Evolutionary conservation across 1,140 invertebrate species (phyloP).

Genomic region (Papilio xuthus): DNA sequence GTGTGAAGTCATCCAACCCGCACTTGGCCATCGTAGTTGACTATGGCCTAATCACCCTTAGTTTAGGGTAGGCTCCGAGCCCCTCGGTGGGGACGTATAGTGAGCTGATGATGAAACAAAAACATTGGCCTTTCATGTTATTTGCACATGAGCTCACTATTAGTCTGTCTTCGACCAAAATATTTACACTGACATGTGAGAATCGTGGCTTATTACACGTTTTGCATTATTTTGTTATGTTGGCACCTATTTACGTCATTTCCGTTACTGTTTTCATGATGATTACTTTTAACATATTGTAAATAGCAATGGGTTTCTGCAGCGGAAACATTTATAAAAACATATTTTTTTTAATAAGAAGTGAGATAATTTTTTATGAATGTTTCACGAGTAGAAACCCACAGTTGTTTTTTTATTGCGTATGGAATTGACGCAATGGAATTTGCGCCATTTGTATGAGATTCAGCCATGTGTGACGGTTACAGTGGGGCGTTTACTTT

Average conservation of each 20-base stretch:
- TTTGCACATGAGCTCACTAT: not conserved
- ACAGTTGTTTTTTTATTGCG: not conserved
- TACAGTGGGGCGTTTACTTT: conserved; percentile 7
- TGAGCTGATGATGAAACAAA: too few relatives aligned
- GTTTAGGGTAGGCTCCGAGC: too few relatives aligned
- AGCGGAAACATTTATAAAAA: not conserved
- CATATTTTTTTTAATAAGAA: too few relatives aligned
- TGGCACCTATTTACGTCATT: not conserved
- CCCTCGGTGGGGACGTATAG: too few relatives aligned
- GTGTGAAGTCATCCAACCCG: too few relatives aligned
- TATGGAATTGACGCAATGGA: conserved; percentile 9
- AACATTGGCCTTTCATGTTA: not conserved
- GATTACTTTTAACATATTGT: not conserved
- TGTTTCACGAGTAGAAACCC: not conserved
- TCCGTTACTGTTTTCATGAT: not conserved
- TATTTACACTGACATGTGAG: not conserved
- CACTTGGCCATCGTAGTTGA: too few relatives aligned
- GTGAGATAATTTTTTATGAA: not conserved
- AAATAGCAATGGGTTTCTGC: not conserved
- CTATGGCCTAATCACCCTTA: too few relatives aligned
- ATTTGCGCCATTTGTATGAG: not conserved
- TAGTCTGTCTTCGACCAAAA: not conserved
- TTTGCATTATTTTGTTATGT: not conserved
- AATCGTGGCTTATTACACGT: not conserved
- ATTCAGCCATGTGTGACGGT: not conserved